Conservation (phyloP, 2,797 vertebrate species). For the Halcyon chelicuti region DNA sequence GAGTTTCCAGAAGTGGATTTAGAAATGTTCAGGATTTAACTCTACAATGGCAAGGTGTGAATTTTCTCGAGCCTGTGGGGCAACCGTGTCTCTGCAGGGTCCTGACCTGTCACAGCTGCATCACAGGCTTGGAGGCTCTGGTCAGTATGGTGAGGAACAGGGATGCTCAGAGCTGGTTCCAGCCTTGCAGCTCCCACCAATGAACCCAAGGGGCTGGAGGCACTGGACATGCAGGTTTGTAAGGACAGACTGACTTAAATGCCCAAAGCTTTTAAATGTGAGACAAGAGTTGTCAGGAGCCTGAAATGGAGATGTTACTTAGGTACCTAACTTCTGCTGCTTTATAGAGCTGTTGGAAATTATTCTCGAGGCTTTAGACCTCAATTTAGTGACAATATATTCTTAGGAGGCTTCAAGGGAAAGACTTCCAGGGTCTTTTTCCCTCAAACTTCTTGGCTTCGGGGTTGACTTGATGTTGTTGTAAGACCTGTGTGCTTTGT, state of each 20-base stretch:
- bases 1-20: conserved; percentile 19
- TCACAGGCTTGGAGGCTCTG: fast-evolving
- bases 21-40: conserved; percentile 11
- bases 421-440: neutral
- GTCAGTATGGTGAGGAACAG: neutral
- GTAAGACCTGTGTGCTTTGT: neutral
- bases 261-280: neutral
- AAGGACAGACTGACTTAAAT: neutral
- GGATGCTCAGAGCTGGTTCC: neutral
- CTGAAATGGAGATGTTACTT: neutral
- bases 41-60: neutral
- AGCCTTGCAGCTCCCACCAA: neutral
- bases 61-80: neutral
- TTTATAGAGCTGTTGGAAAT: neutral
- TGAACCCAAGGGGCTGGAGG: neutral
- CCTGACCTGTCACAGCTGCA: neutral
- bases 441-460: neutral
- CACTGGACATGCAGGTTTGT: neutral
- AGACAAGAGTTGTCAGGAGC: neutral
- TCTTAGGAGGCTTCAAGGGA: neutral
- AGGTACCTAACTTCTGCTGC: neutral
- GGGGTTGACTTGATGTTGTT: neutral
- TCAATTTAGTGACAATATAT: neutral
- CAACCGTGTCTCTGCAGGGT: neutral
- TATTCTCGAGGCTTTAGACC: neutral